Evolutionary conservation across 2,113 vertebrate species (phyloP).

Genomic region (Capreolus pygargus): DNA sequence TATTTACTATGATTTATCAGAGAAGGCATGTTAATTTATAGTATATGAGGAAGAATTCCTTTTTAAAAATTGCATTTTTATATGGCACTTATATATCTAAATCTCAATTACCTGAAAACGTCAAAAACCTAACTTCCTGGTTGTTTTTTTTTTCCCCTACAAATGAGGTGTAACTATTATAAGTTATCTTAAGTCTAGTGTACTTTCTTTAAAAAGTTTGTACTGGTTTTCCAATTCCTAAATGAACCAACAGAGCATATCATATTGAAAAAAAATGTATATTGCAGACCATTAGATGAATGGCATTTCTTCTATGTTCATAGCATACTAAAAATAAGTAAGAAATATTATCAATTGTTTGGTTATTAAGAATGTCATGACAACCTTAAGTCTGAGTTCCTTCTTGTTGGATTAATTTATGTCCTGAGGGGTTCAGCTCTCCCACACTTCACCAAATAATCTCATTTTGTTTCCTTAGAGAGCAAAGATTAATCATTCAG

Average conservation of each 20-base stretch:
- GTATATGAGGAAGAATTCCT: not conserved
- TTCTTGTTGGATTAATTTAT: slow-evolving; percentile 49
- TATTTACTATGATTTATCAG: not conserved
- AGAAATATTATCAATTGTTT: slow-evolving; percentile 22
- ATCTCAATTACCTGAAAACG: not conserved
- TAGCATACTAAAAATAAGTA: not conserved
- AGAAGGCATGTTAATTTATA: not conserved
- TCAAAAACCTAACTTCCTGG: not conserved
- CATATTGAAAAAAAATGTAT: not conserved
- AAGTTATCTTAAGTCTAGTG: not conserved
- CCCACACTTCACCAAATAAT: slow-evolving; percentile 55
- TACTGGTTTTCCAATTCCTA: not conserved
- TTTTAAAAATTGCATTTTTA: not conserved
- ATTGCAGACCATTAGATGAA: not conserved
- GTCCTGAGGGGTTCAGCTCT: slow-evolving; percentile 24
- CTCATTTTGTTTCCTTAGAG: slow-evolving; percentile 50
- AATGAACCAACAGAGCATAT: not conserved
- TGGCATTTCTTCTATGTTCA: not conserved
- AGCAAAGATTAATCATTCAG: slow-evolving; percentile 68
- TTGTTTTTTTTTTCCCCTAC: not conserved
- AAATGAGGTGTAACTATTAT: not conserved
- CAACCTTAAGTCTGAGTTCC: not conserved
- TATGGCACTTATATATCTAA: not conserved
- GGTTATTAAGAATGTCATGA: slow-evolving; percentile 29
- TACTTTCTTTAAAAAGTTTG: slow-evolving; percentile 31